These are phyloP conservation scores for Disparrhopalites patrizii DNA, from an alignment of 2,888 invertebrate species.

Conservation along the genomic window DNA sequence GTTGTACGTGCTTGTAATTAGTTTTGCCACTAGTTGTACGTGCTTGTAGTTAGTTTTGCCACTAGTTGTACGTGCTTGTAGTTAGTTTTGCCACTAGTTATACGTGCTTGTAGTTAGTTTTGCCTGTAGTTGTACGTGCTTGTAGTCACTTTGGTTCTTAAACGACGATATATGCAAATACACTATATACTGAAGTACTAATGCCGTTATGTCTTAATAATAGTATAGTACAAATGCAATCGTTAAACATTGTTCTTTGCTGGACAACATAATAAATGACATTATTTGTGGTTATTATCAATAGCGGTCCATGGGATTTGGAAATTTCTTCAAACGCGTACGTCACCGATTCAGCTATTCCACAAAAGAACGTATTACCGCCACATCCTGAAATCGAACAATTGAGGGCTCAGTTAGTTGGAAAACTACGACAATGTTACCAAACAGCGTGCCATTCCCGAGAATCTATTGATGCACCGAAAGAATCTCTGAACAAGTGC, in stretches of 20 bases:
- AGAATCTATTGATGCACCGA: conserved; percentile 87
- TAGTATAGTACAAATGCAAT: neutral
- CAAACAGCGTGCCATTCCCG: conserved; percentile 90
- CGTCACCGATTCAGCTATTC: conserved; percentile 76
- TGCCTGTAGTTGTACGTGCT: too few species aligned
- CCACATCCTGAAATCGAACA: conserved; percentile 92
- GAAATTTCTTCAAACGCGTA: conserved; percentile 89
- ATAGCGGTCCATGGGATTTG: conserved; percentile 86
- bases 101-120: too few species aligned
- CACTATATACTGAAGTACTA: too few species aligned
- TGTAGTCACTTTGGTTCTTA: too few species aligned
- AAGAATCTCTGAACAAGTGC: conserved; percentile 81
- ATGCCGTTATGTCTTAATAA: too few species aligned
- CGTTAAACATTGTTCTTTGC: neutral
- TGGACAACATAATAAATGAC: neutral
- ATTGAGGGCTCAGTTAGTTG: conserved; percentile 73
- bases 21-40: too few species aligned
- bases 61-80: too few species aligned
- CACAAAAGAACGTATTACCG: conserved; percentile 87
- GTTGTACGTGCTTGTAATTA: too few species aligned
- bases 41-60: too few species aligned
- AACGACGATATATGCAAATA: too few species aligned
- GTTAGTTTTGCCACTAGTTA: too few species aligned
- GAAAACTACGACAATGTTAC: conserved; percentile 83
- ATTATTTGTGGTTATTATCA: neutral